Evolutionary conservation across 2,888 invertebrate genomes (phyloP).

Genomic region (Cheilosia scutellata): DNA sequence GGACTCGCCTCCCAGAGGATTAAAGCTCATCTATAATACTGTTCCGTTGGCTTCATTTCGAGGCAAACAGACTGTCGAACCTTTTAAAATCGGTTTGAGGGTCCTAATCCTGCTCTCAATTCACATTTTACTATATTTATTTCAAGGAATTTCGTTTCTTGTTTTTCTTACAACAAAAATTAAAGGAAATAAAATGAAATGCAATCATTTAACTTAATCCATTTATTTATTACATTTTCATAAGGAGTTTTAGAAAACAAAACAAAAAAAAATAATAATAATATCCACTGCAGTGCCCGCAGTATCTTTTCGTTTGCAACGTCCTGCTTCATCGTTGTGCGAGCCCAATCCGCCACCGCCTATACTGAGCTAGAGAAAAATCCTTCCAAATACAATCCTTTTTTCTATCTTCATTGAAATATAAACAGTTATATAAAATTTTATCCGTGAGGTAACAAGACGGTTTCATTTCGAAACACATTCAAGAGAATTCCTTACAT

Average conservation of each 20-base stretch:
- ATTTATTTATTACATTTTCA: constrained; percentile 59
- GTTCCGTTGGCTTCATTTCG: no score
- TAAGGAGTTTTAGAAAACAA: constrained; percentile 46
- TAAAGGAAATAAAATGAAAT: constrained; percentile 18
- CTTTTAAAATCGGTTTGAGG: background rate
- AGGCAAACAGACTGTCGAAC: background rate
- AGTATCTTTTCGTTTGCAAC: constrained; percentile 34
- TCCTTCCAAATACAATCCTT: constrained; percentile 71
- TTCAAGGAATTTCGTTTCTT: background rate
- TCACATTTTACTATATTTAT: background rate
- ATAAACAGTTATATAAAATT: constrained; percentile 71
- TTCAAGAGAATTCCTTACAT: constrained; percentile 73
- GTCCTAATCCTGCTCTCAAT: background rate
- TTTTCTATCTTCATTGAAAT: constrained; percentile 66
- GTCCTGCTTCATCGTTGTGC: constrained; percentile 31
- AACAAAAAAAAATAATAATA: no score
- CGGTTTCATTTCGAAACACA: constrained; percentile 74
- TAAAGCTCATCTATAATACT: background rate
- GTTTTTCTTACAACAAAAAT: background rate
- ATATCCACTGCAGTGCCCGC: constrained; percentile 21
- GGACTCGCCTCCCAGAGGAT: background rate
- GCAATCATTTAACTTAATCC: constrained; percentile 66
- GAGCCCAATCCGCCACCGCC: constrained; percentile 12
- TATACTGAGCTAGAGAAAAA: constrained; percentile 41
- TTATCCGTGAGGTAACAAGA: constrained; percentile 73